Evolutionary conservation across 2,888 invertebrate species (phyloP).

Genomic region (Phortica okadai): DNA sequence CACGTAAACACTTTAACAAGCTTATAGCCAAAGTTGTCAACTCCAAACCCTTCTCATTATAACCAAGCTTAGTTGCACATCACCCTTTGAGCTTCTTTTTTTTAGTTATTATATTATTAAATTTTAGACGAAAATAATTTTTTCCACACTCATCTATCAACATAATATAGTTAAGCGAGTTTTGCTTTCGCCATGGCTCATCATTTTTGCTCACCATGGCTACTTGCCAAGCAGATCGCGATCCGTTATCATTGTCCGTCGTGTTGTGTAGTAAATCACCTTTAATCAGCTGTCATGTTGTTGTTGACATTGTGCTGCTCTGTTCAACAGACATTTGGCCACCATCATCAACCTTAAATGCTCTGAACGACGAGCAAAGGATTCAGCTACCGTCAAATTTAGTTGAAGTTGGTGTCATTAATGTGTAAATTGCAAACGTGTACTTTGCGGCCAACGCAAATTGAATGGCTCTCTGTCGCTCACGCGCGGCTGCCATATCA

Average conservation of each 20-base stretch:
- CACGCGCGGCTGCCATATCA: background rate
- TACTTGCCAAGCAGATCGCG: slow-evolving; percentile 63
- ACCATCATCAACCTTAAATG: background rate
- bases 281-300: background rate
- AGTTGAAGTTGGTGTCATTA: slow-evolving; percentile 11
- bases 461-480: background rate
- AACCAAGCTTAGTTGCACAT: background rate
- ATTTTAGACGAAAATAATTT: slow-evolving; percentile 23
- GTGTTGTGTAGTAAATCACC: slow-evolving; percentile 22
- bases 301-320: slow-evolving; percentile 14
- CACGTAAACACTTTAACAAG: slow-evolving; percentile 67
- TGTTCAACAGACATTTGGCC: background rate
- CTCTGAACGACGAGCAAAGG: background rate
- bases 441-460: slow-evolving; percentile 4
- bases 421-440: background rate
- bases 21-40: slow-evolving; percentile 31
- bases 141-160: background rate
- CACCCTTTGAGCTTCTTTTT: background rate
- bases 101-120: background rate
- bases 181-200: background rate
- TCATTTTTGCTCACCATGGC: slow-evolving; percentile 41
- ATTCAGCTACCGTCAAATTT: background rate
- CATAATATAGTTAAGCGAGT: background rate
- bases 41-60: background rate
- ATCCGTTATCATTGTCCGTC: slow-evolving; percentile 43